phyloP scores from a whole-genome alignment of 2,888 invertebrate species.

The Reticulitermes lucifugus region DNA sequence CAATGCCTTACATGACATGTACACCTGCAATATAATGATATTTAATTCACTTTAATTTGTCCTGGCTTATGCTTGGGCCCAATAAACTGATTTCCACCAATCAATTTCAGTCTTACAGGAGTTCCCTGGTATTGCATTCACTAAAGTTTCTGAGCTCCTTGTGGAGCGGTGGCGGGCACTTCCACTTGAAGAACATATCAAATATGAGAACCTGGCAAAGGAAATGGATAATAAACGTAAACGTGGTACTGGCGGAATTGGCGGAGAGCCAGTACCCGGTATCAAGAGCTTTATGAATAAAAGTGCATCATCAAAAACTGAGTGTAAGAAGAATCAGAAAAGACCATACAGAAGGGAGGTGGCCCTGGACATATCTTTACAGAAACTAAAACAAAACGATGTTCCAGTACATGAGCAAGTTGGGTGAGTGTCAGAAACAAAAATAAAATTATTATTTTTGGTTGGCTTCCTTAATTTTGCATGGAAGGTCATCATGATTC shows the following conservation, averaged over 20 bases:
- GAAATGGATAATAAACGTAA: conserved; percentile 52
- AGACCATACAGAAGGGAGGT: not conserved
- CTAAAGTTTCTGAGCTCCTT: conserved; percentile 61
- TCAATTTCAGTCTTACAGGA: conserved; percentile 57
- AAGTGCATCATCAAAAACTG: not conserved
- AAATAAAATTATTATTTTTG: too few relatives aligned
- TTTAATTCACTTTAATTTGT: too few relatives aligned
- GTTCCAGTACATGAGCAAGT: not conserved
- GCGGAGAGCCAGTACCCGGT: not conserved
- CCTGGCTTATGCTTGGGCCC: too few relatives aligned
- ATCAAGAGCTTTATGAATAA: not conserved
- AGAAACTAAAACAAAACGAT: not conserved
- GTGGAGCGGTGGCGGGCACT: conserved; percentile 61
- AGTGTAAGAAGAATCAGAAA: not conserved
- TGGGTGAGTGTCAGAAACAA: not conserved
- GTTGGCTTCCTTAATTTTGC: too few relatives aligned
- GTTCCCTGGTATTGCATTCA: conserved; percentile 59
- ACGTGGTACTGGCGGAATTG: not conserved
- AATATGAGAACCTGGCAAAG: conserved; percentile 58
- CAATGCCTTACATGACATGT: too few relatives aligned
- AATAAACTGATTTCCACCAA: too few relatives aligned
- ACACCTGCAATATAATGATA: too few relatives aligned
- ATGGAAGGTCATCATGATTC: too few relatives aligned
- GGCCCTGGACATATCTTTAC: not conserved
- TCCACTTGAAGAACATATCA: conserved; percentile 60